Percentiles rank a stretch among this genome's conserved stretches.
phyloP scores from a whole-genome alignment of 2,888 invertebrate genomes.

The Teleogryllus oceanicus region DNA sequence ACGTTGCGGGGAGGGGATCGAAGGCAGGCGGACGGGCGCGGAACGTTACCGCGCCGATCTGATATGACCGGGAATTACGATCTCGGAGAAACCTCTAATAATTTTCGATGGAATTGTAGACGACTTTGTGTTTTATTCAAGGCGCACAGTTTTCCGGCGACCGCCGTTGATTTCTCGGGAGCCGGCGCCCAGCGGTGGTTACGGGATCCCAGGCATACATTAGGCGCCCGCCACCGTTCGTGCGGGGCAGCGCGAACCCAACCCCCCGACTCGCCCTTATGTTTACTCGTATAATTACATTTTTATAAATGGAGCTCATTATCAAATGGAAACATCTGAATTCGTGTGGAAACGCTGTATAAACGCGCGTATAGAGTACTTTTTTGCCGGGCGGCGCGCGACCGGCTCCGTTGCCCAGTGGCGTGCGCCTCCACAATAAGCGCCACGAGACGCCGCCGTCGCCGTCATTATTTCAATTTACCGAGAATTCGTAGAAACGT shows the following conservation, averaged over 20 bases:
- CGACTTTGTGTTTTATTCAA: not conserved
- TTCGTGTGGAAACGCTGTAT: constrained; percentile 6
- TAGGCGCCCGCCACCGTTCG: not conserved
- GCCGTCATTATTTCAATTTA: too few species aligned
- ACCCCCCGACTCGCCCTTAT: not conserved
- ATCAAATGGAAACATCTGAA: constrained; percentile 5
- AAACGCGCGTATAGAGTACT: too few species aligned
- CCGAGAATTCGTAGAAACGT: too few species aligned
- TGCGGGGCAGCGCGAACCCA: not conserved
- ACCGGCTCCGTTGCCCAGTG: too few species aligned
- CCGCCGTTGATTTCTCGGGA: not conserved
- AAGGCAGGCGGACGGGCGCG: too few species aligned
- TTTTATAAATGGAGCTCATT: not conserved
- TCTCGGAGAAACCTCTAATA: not conserved
- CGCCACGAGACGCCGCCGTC: too few species aligned
- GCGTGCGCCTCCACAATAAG: too few species aligned
- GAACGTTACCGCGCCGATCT: not conserved
- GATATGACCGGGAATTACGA: not conserved
- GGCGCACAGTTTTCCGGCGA: not conserved
- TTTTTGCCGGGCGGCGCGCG: too few species aligned
- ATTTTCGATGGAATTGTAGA: constrained; percentile 7
- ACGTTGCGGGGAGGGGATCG: too few species aligned
- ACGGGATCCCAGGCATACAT: not conserved
- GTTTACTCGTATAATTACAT: constrained; percentile 18
- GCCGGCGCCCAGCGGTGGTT: not conserved